Evolutionary conservation across 2,797 vertebrate genomes (phyloP), one percentile per base, ranked within the genome.

Genomic region (Onychomys arenicola): DNA sequence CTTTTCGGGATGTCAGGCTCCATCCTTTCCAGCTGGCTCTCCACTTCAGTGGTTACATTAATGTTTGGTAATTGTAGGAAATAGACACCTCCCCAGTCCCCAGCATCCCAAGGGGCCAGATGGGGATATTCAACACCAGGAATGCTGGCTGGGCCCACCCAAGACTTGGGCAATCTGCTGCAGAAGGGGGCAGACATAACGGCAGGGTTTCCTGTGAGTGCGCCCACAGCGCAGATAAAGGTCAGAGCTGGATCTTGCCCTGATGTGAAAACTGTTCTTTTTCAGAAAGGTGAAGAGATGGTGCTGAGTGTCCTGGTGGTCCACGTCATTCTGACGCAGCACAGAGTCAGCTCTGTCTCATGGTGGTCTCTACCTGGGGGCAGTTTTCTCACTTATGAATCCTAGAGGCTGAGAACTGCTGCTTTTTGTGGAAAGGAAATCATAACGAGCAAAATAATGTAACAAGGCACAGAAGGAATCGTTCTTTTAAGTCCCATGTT

Each of bases 1-100:
- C 95, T 97, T 97, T 96, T 90, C 0, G 86, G 94, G 92, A 73
- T 85, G 76, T 88, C 75, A 95, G 96, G 40, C 90, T 92, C 85
- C 25, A 32, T 90, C 87, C 93, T 96, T 57, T 92, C 93, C 77
- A 96, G 73, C 93, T 96, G 97, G 81, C 91, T 95, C 96, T 40
- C 57, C 6, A 5, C 80, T 97, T 78, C 2, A 0, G 37, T 83
- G 90, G 96, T 97, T 97, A 97, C 95, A 96, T 86, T 97, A 96
- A 83, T 75, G 76, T 94, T 94, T 5, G 0, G 73, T 93, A 92
- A 94, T 95, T 77, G 92, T 67, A 84, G 87, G 91, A 98, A 98
- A 89, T 55, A 95, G 81, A 87, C 73, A 9, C 96, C 94, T 89
- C 89, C 91, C 71, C 32, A 71, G 32, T 61, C 97, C 63, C 95